A percentile compares a stretch with the other conserved stretches of the same genome.
Conservation (phyloP, 2,888 invertebrate genomes). For the Linyphia triangularis region DNA sequence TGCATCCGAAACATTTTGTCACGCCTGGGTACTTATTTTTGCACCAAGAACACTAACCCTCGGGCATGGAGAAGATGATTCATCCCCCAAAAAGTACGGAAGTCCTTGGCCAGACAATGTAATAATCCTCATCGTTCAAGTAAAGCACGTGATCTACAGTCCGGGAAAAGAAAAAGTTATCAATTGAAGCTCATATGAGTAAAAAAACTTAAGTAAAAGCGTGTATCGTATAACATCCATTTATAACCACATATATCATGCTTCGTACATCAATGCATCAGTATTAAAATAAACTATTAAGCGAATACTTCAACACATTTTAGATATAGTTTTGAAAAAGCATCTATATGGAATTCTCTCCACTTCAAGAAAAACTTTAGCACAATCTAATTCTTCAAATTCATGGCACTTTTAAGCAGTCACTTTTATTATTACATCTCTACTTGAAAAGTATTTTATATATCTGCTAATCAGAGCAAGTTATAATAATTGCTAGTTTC, state of each 20-base stretch:
- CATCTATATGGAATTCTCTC: too few species aligned
- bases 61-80: slow-evolving; percentile 4
- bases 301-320: too few species aligned
- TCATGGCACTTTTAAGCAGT: too few species aligned
- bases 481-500: too few species aligned
- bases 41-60: neutral
- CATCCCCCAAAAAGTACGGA: neutral
- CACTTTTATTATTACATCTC: too few species aligned
- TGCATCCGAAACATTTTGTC: slow-evolving; percentile 6
- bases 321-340: too few species aligned
- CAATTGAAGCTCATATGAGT: slow-evolving; percentile 5
- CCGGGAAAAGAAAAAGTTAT: neutral
- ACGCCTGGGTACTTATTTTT: slow-evolving; percentile 23
- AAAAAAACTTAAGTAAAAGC: neutral
- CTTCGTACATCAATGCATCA: too few species aligned
- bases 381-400: too few species aligned
- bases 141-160: neutral
- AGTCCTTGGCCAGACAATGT: slow-evolving; percentile 22
- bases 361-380: too few species aligned
- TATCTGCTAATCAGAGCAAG: too few species aligned
- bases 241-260: neutral
- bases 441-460: too few species aligned
- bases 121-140: neutral
- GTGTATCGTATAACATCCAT: neutral
- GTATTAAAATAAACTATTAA: too few species aligned